A percentile compares a stretch with the other conserved stretches of the same genome.
phyloP scores from a whole-genome alignment of 2,888 invertebrate genomes.

The Lamellibrachia satsuma region DNA sequence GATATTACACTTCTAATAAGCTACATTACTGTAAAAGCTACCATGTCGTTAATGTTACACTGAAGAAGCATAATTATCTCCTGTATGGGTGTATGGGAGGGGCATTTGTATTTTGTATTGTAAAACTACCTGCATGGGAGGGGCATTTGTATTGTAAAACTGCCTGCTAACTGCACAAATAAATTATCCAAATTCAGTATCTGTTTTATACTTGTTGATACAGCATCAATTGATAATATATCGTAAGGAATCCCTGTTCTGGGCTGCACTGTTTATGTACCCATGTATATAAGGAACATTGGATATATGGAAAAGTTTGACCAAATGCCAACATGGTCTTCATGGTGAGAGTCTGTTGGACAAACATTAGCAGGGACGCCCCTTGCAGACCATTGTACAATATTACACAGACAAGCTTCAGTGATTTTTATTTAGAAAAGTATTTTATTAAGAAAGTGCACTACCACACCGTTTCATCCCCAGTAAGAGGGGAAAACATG shows the following conservation, averaged over 20 bases:
- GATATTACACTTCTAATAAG: not conserved
- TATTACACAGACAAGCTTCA: not conserved
- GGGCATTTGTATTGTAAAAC: not conserved
- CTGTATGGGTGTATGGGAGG: not conserved
- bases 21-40: no score
- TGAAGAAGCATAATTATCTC: not conserved
- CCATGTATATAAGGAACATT: no score
- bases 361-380: no score
- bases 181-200: not conserved
- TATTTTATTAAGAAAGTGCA: not conserved
- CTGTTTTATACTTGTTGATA: not conserved
- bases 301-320: no score
- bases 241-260: no score
- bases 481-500: not conserved
- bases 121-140: no score
- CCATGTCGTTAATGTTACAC: not conserved
- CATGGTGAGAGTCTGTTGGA: no score
- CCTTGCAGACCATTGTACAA: not conserved
- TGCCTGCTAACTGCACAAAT: not conserved
- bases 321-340: no score
- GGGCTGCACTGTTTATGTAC: no score
- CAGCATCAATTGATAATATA: not conserved
- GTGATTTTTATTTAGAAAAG: not conserved
- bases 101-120: no score
- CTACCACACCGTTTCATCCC: not conserved